Conservation (phyloP, 1,140 invertebrate genomes). For the Rhyzopertha dominica region DNA sequence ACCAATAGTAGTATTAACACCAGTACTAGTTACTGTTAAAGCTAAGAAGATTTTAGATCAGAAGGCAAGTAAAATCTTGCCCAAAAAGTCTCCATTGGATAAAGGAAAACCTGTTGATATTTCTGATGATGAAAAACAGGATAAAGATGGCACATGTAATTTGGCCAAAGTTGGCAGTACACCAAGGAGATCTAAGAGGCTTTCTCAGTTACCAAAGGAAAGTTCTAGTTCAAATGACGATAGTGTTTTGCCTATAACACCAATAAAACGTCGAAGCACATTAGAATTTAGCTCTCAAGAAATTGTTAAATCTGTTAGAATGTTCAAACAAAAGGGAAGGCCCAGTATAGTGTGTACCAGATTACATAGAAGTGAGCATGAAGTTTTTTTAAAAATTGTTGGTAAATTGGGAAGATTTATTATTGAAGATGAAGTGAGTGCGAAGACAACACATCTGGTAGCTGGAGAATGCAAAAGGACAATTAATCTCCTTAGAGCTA, state of each 20-base stretch:
- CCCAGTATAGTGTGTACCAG: slow-evolving; percentile 40
- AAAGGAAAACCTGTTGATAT: too few relatives aligned
- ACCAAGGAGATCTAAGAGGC: too few relatives aligned
- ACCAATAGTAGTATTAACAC: too few relatives aligned
- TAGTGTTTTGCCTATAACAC: neutral
- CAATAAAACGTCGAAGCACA: slow-evolving; percentile 28
- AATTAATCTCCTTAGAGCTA: slow-evolving; percentile 51
- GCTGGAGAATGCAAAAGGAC: slow-evolving; percentile 49
- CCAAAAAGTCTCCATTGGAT: too few relatives aligned
- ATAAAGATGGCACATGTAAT: too few relatives aligned
- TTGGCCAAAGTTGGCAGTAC: too few relatives aligned
- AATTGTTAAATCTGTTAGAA: slow-evolving; percentile 14
- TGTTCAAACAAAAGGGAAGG: slow-evolving; percentile 15
- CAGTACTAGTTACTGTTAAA: too few relatives aligned
- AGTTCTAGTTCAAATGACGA: neutral
- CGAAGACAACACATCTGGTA: slow-evolving; percentile 52
- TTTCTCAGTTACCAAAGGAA: too few relatives aligned
- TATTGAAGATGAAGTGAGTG: slow-evolving; percentile 47
- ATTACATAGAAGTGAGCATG: slow-evolving; percentile 30
- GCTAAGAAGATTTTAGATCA: too few relatives aligned
- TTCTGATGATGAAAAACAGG: too few relatives aligned
- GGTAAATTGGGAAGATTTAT: slow-evolving; percentile 47
- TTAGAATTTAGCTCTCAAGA: slow-evolving; percentile 28
- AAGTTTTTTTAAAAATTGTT: slow-evolving; percentile 44
- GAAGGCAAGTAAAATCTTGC: too few relatives aligned